Base-by-base conservation (phyloP, 2,113 vertebrate species). In the Leptocoma aspasia region DNA sequence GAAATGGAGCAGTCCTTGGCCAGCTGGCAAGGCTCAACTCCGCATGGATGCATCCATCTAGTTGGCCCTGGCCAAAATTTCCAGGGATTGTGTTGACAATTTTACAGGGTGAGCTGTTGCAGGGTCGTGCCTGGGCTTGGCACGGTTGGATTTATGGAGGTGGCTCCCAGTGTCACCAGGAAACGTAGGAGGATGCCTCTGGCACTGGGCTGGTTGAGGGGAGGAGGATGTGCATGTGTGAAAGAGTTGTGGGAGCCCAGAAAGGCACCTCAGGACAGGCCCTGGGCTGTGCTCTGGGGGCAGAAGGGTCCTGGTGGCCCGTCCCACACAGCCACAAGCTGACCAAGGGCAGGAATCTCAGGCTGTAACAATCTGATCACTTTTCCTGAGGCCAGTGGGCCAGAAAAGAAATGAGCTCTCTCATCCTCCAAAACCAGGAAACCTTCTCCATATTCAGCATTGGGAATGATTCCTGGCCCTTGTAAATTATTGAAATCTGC, bases 21-120 rank as follows among this genome's bases (percentile, higher is more conserved):
- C 82, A 91, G 82, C 69, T 95, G 94, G 79, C 59, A 33, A 33
- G 41, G 41, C 49, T 64, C 1, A 0, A 2, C 41, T 80, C 75
- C 8, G 1, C 0, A 5, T 72, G 85, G 37, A 39, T 56, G 28
- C 1, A 1, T 19, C 70, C 37, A 30, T 9, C 31, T 33, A 31
- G 57, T 2, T 42, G 65, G 76, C 33, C 44, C 71, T 70, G 44
- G 66, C 37, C 79, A 88, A 72, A 57, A 65, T 54, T 80, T 63
- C 50, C 73, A 65, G 70, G 53, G 78, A 31, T 9, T 41, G n/a
- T 31, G 37, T 13, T 87, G 70, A 39, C 14, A 53, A 1, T 65
- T 68, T 41, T 52, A 28, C 21, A 21, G 73, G 61, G 35, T 44
- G 84, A 73, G 7, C 30, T 28, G 22, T 1, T 47, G n/a, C 31